Percentiles rank a stretch among this genome's conserved stretches.
phyloP scores from a whole-genome alignment of 2,797 vertebrate species.

The Adrianichthys oophorus region DNA sequence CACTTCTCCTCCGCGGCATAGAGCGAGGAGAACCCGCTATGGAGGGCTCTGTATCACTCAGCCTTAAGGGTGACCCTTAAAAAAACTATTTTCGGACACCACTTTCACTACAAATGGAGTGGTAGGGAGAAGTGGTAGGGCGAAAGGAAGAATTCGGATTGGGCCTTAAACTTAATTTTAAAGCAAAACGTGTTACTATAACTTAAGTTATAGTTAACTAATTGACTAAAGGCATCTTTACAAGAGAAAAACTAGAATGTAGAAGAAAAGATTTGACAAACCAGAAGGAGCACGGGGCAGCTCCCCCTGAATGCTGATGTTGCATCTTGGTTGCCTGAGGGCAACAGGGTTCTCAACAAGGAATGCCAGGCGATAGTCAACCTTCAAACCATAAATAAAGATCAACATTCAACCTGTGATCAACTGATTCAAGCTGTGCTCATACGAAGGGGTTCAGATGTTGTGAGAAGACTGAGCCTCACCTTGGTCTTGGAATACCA shows the following conservation, averaged over 20 bases:
- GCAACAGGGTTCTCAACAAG: constrained; percentile 88
- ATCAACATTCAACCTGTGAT: background rate
- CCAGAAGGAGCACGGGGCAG: constrained; percentile 90
- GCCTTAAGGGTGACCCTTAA: too few species aligned
- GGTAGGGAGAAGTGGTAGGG: too few species aligned
- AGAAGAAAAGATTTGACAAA: constrained; percentile 43
- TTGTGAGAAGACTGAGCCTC: background rate
- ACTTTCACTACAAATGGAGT: too few species aligned
- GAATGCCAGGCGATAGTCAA: constrained; percentile 93
- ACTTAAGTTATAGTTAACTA: too few species aligned
- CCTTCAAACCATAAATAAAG: constrained; percentile 66
- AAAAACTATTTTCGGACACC: too few species aligned
- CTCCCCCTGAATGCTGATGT: constrained; percentile 91
- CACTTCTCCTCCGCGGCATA: too few species aligned
- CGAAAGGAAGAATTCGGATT: too few species aligned
- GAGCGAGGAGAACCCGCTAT: too few species aligned
- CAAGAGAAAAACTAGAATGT: background rate
- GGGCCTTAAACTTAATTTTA: too few species aligned
- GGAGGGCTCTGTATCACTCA: too few species aligned
- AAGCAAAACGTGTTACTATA: too few species aligned
- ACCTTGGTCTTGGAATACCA: constrained; percentile 94
- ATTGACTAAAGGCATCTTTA: background rate
- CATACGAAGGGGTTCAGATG: background rate
- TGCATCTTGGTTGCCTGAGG: constrained; percentile 89
- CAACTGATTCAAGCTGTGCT: background rate